phyloP scores from a whole-genome alignment of 2,113 vertebrate genomes.

The Barbus barbus region DNA sequence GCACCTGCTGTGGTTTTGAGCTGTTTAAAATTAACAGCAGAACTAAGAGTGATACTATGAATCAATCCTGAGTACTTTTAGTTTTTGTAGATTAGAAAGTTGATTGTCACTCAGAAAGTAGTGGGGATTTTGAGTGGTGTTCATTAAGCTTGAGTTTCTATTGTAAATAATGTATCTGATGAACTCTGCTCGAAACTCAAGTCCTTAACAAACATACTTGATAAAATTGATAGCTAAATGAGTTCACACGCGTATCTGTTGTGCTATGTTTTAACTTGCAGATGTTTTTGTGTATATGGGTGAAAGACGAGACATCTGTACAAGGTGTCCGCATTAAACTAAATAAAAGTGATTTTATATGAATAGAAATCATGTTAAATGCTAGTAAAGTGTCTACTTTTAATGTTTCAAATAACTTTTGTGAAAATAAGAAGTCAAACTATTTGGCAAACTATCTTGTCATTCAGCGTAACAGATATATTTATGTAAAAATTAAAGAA shows the following conservation, averaged over 20 bases:
- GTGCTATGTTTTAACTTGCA: background rate
- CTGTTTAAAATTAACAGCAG: constrained; percentile 41
- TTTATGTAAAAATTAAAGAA: no score
- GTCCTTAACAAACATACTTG: background rate
- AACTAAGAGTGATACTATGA: constrained; percentile 42
- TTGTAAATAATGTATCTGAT: background rate
- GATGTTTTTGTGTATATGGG: background rate
- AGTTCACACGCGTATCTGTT: background rate
- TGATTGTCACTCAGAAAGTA: background rate
- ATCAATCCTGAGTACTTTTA: constrained; percentile 8
- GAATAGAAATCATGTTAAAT: no score
- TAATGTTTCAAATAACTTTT: no score
- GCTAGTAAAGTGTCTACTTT: no score
- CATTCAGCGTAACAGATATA: no score
- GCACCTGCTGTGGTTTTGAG: constrained; percentile 58
- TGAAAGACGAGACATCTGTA: no score
- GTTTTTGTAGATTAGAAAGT: background rate
- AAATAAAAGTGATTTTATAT: no score
- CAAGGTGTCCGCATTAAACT: no score
- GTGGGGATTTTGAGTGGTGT: background rate
- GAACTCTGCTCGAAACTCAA: background rate
- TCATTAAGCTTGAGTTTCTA: background rate
- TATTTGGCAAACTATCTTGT: no score
- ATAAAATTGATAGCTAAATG: background rate
- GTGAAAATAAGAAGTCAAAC: no score